Conservation (phyloP, 2,797 vertebrate species). For the Melanotaenia boesemani region DNA sequence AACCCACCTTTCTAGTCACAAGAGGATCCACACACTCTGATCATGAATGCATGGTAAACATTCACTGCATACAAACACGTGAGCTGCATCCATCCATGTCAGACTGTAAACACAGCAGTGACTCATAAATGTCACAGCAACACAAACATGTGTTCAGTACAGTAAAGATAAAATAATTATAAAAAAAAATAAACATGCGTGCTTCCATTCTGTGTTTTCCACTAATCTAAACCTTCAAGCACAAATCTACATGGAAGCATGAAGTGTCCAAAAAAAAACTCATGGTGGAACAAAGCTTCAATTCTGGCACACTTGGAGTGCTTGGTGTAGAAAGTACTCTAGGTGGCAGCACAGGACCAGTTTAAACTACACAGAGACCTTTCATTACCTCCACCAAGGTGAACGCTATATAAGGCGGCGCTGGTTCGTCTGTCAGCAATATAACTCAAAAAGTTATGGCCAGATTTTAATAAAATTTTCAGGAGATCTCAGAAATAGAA, state of each 20-base stretch:
- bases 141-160: background rate
- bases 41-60: background rate
- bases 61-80: slow-evolving; percentile 14
- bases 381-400: rapidly evolving
- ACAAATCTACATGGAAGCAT: no score
- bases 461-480: no score
- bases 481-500: no score
- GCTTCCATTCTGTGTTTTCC: background rate
- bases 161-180: no score
- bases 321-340: slow-evolving; percentile 7
- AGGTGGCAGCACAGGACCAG: slow-evolving; percentile 41
- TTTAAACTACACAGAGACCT: background rate
- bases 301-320: background rate
- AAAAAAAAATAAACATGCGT: no score
- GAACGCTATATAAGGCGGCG: no score
- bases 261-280: no score
- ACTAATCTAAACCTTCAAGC: no score
- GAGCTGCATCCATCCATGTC: background rate
- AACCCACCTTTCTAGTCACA: no score
- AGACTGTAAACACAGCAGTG: background rate
- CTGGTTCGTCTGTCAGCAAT: no score
- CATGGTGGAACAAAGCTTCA: background rate
- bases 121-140: background rate
- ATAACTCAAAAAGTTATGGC: no score
- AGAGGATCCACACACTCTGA: no score